Conservation (phyloP, 2,113 vertebrate species). For the Todiramphus saurophagus region DNA sequence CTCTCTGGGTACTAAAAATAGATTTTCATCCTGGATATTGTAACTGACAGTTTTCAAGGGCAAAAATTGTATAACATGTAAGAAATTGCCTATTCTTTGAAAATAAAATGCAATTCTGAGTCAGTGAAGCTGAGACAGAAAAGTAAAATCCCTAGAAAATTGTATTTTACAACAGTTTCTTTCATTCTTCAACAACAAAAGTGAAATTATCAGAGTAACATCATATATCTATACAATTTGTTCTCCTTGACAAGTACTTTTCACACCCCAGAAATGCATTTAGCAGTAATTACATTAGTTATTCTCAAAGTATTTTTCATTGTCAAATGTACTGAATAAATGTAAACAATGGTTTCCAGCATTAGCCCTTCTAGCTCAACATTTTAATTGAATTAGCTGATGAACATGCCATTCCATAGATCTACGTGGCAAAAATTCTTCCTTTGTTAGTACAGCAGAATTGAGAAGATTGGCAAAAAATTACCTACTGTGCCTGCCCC, state of each 20-base stretch:
- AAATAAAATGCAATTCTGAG: constrained; percentile 8
- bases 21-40: neutral
- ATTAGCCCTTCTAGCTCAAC: neutral
- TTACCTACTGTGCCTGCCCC: neutral
- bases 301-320: constrained; percentile 17
- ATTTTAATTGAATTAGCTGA: neutral
- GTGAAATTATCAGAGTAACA: neutral
- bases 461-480: neutral
- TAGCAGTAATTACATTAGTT: neutral
- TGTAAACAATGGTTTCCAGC: neutral
- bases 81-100: neutral
- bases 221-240: neutral
- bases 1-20: neutral
- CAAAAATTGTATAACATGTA: neutral
- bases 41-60: constrained; percentile 5
- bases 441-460: neutral
- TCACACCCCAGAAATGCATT: neutral
- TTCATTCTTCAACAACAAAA: neutral
- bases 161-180: neutral
- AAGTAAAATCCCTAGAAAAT: neutral
- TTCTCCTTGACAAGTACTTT: neutral
- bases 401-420: neutral
- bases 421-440: neutral
- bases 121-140: neutral
- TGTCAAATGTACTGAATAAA: neutral